Percentiles rank a stretch among this genome's conserved stretches.
These are phyloP conservation scores for Clarias magur DNA, from an alignment of 2,113 vertebrate species.

Conservation along the genomic window DNA sequence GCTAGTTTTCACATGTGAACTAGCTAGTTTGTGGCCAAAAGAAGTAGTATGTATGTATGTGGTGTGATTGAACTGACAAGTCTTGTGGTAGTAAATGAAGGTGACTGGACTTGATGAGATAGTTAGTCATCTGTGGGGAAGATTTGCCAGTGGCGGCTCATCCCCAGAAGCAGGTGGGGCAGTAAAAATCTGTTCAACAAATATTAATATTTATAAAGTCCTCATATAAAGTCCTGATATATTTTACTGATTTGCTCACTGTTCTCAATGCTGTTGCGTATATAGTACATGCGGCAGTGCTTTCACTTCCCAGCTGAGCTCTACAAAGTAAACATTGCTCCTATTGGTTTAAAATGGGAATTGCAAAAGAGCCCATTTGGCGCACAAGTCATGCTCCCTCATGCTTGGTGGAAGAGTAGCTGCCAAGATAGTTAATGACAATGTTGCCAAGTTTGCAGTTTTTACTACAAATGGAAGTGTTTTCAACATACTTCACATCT, in stretches of 20 bases:
- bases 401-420: background rate
- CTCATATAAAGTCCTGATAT: background rate
- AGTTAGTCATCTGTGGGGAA: background rate
- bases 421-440: background rate
- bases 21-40: background rate
- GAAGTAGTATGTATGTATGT: background rate
- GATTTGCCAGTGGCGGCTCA: background rate
- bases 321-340: background rate
- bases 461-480: background rate
- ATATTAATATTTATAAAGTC: background rate
- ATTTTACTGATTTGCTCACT: background rate
- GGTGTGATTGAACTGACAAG: background rate
- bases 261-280: background rate
- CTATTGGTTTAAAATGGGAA: background rate
- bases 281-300: too few species aligned
- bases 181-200: background rate
- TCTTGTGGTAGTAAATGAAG: background rate
- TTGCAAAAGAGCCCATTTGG: background rate
- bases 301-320: background rate
- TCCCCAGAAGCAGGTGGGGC: background rate
- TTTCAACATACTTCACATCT: background rate
- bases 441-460: background rate
- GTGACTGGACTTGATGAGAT: background rate
- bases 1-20: background rate
- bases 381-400: background rate